phyloP scores from a whole-genome alignment of 2,797 vertebrate genomes.

The Darevskia mixta region DNA sequence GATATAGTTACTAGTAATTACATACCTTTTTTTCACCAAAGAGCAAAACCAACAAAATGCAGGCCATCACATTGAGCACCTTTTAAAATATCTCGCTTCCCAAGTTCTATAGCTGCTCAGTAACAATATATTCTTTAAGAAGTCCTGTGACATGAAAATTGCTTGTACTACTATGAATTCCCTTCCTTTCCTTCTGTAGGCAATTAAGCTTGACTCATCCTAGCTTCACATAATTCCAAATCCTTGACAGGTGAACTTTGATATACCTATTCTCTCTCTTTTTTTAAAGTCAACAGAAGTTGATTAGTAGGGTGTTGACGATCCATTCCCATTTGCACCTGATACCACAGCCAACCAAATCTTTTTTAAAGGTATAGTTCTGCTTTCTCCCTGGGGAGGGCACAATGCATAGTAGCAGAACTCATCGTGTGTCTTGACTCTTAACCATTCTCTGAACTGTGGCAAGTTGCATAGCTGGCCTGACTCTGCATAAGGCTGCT shows the following conservation, averaged over 20 bases:
- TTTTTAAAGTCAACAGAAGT: conserved; percentile 6
- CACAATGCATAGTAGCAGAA: background rate
- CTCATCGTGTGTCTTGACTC: too few species aligned
- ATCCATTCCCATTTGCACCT: background rate
- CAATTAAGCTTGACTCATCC: background rate
- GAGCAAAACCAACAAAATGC: conserved; percentile 22
- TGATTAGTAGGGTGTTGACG: background rate
- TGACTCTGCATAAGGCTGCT: background rate
- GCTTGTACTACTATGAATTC: background rate
- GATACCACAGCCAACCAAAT: background rate
- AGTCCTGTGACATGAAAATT: background rate
- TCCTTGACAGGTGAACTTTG: background rate
- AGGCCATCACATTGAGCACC: background rate
- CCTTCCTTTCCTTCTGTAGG: background rate
- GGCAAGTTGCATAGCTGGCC: background rate
- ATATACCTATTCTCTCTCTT: background rate
- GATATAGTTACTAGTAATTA: conserved; percentile 37
- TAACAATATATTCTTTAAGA: conserved; percentile 20
- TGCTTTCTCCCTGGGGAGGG: background rate
- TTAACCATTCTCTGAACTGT: background rate
- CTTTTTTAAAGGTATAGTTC: background rate
- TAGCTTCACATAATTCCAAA: background rate
- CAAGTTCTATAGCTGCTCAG: conserved; percentile 14
- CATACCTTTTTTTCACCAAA: conserved; percentile 31
- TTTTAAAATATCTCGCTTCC: conserved; percentile 21